These are phyloP conservation scores for Drosophila putrida DNA, from an alignment of 2,888 invertebrate species.

Conservation along the genomic window DNA sequence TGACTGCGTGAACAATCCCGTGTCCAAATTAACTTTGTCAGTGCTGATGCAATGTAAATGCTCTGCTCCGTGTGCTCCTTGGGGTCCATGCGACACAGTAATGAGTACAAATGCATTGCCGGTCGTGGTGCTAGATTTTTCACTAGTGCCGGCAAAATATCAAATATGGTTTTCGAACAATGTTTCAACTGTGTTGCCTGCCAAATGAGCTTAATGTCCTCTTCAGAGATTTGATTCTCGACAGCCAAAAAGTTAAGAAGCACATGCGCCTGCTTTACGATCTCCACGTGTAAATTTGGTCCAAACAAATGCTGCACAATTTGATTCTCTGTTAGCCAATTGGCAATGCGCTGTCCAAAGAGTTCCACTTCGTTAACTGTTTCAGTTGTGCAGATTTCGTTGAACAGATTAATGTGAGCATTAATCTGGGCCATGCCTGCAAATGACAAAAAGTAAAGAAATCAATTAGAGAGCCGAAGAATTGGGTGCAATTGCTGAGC, in stretches of 20 bases:
- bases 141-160: slow-evolving; percentile 94
- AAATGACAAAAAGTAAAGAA: neutral
- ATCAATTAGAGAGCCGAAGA: neutral
- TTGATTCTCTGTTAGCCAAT: slow-evolving; percentile 95
- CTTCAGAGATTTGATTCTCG: slow-evolving; percentile 95
- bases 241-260: slow-evolving; percentile 96
- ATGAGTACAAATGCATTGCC: slow-evolving; percentile 94
- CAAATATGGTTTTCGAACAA: slow-evolving; percentile 97
- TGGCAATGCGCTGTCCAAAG: slow-evolving; percentile 93
- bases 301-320: slow-evolving; percentile 98
- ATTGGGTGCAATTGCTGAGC: too few species aligned
- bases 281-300: slow-evolving; percentile 98
- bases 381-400: slow-evolving; percentile 95
- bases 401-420: slow-evolving; percentile 95
- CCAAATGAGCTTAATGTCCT: slow-evolving; percentile 97
- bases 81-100: slow-evolving; percentile 94
- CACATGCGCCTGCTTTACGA: slow-evolving; percentile 97
- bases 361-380: slow-evolving; percentile 94
- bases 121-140: slow-evolving; percentile 95
- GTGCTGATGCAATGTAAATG: slow-evolving; percentile 94
- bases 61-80: slow-evolving; percentile 97
- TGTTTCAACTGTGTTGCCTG: slow-evolving; percentile 97
- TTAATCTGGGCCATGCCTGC: slow-evolving; percentile 94
- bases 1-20: slow-evolving; percentile 87
- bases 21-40: slow-evolving; percentile 96